Evolutionary conservation across 2,888 invertebrate species (phyloP), one percentile per base, ranked within the genome.

Genomic region (Tipula unca): DNA sequence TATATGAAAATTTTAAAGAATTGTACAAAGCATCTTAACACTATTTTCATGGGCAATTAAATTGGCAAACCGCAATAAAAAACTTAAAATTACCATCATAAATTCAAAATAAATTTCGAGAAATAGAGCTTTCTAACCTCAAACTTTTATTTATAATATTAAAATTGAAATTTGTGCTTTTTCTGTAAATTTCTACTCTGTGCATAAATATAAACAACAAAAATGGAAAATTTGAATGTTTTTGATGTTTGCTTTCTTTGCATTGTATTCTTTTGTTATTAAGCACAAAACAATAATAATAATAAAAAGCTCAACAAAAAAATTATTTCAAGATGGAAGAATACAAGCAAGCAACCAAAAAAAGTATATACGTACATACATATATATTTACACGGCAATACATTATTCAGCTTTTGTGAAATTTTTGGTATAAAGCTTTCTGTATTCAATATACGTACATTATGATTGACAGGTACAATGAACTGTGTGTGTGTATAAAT

Each of bases 41-140:
- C 69, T 69, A 69, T 69, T 69, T 69, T 69, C 69, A 69, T 69
- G 69, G 69, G 69, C 69, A 69, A 69, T 69, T 69, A 69, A 69
- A 69, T 69, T 69, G 69, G 69, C 69, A 69, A 69, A 69, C 69
- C 69, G 25, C 69, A 69, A 69, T 69, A 69, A 69, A n/a, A 69
- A 69, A 69, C 25, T 69, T 69, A 69, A 69, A 69, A 69, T 69
- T 69, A 69, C 69, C 25, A 69, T 69, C 69, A 25, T 69, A 69
- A 69, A 69, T 69, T 69, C 69, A 25, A n/a, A n/a, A n/a, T n/a
- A n/a, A n/a, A n/a, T n/a, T n/a, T n/a, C n/a, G n/a, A 69, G 69
- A 69, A 69, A 13, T 69, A 69, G 25, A 69, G 69, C 69, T 69
- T 25, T 69, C 20, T 69, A 69, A 69, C 48, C 48, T 48, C 48